phyloP scores from a whole-genome alignment of 2,888 invertebrate species.

The Drosophila atroscutellata region DNA sequence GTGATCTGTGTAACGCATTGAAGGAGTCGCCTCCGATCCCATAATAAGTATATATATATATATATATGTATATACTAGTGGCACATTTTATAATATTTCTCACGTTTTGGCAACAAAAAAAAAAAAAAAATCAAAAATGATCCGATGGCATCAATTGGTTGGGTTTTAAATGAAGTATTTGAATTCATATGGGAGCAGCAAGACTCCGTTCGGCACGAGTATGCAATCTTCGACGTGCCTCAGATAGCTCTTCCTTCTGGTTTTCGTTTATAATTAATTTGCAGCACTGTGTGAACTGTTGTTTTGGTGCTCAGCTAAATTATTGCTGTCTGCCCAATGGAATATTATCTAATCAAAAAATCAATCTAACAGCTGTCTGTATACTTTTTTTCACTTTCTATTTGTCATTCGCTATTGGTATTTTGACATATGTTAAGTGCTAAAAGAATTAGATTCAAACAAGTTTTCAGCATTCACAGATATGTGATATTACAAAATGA shows the following conservation, averaged over 20 bases:
- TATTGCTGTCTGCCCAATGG: neutral
- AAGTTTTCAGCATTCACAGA: neutral
- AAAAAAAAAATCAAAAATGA: neutral
- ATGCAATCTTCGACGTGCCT: neutral
- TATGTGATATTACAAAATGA: neutral
- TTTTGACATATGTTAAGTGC: neutral
- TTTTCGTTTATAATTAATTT: neutral
- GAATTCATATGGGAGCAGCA: neutral
- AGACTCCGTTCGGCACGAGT: neutral
- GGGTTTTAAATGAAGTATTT: neutral
- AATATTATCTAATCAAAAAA: neutral
- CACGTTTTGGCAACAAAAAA: neutral
- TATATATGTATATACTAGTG: neutral
- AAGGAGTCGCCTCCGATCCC: neutral
- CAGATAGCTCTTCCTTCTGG: neutral
- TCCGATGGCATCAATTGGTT: neutral
- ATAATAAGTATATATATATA: neutral
- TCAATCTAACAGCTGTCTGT: neutral
- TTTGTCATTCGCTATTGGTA: neutral
- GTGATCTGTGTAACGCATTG: neutral
- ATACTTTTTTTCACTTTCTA: conserved; percentile 6
- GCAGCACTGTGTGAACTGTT: neutral
- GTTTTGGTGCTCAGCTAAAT: neutral
- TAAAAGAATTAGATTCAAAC: neutral
- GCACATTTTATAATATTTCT: neutral